Base-by-base conservation (phyloP, 2,797 vertebrate species). In the Eupleurogrammus muticus region DNA sequence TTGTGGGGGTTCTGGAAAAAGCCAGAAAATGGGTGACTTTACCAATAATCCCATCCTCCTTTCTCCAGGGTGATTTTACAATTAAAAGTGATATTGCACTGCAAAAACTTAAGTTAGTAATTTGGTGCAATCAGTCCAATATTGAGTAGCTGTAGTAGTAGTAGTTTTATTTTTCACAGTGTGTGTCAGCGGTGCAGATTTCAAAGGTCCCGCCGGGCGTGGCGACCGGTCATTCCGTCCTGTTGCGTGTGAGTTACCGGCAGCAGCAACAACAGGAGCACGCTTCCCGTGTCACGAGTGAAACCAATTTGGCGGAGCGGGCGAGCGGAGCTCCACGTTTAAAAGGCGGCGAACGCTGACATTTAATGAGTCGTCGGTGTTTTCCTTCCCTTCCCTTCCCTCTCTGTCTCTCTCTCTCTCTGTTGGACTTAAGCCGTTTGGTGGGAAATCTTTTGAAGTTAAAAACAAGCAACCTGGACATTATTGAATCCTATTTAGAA, bases 401-500 rank as follows among this genome's bases (percentile, higher is more conserved):
- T n/a, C n/a, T n/a, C n/a, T n/a, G n/a, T n/a, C n/a, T n/a, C n/a
- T n/a, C n/a, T n/a, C n/a, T 70, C 71, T 66, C 79, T 80, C 48
- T 74, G 81, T 84, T 35, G 77, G 87, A 86, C 87, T 90, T 92
- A 92, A 91, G 91, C 88, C 75, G 77, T 89, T 82, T 75, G 81
- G 77, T 50, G 74, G 69, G 47, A 35, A 85, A 79, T 74, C 80
- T 92, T 92, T 93, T 92, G 90, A 93, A 92, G 91, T 92, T 80
- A 79, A 85, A 88, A 91, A 90, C 87, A 89, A 89, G 88, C 86
- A 90, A 90, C 90, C 87, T 91, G 89, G 85, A 90, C 90, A 82
- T 89, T 81, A 86, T 71, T 89, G 85, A 89, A 92, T 90, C 82
- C 81, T 81, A 80, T 88, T 87, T 82, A 66, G 87, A 83, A 83